These are phyloP conservation scores for Indicator indicator DNA, from an alignment of 2,113 vertebrate genomes.

Conservation along the genomic window DNA sequence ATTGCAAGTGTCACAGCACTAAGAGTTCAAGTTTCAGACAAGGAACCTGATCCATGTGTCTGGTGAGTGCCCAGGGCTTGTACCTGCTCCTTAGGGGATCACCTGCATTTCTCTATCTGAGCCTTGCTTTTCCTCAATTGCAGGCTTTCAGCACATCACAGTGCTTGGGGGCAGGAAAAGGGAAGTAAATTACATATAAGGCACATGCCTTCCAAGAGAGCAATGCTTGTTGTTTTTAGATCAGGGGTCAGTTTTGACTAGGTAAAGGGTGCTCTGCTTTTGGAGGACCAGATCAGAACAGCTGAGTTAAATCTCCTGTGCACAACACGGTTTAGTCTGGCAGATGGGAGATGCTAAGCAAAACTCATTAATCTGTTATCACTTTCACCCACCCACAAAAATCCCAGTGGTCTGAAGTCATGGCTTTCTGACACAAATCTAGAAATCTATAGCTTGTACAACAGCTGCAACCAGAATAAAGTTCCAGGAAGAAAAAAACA, in stretches of 20 bases:
- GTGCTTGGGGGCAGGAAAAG: neutral
- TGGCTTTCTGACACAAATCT: conserved; percentile 39
- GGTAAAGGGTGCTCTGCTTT: neutral
- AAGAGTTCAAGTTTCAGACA: neutral
- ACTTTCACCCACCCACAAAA: conserved; percentile 60
- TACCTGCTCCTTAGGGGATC: neutral
- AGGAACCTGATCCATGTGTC: neutral
- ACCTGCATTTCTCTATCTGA: neutral
- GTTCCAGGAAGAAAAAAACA: conserved; percentile 16
- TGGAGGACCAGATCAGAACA: conserved; percentile 13
- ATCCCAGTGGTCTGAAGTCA: conserved; percentile 65
- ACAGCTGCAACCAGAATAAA: conserved; percentile 57
- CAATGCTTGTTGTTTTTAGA: neutral
- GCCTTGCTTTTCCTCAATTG: neutral
- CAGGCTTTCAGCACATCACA: neutral
- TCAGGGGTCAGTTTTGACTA: neutral
- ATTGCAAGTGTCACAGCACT: neutral
- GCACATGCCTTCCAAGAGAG: neutral
- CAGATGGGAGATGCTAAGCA: conserved; percentile 56
- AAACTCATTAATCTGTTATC: conserved; percentile 62
- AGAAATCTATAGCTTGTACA: conserved; percentile 39
- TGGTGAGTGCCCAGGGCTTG: neutral
- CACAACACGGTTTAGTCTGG: conserved; percentile 13
- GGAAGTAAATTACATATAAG: neutral
- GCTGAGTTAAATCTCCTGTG: conserved; percentile 35